Base-by-base conservation (phyloP, 2,888 invertebrate genomes). In the Trissonchulus sp. region DNA sequence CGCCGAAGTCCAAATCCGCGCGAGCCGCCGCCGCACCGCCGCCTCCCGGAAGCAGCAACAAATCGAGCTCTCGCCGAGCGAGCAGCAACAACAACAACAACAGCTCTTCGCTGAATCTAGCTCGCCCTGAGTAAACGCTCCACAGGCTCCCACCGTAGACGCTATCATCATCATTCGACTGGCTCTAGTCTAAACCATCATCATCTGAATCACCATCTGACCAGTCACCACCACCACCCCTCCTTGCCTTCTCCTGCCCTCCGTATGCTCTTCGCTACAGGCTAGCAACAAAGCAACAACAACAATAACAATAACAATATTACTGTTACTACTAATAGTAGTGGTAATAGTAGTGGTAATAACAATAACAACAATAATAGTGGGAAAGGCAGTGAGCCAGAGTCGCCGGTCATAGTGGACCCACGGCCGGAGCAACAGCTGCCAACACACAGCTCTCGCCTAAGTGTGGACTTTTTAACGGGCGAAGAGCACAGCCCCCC, bases 1-100 rank as follows among this genome's bases (percentile, higher is more conserved):
- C 85, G 28, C 84, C 85, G 38, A 84, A 84, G 72, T 78, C 79
- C 74, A 83, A 83, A 75, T 30, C 73, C 8, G 30, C 73, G 8
- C 23, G n/a, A 28, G n/a, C 28, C 15, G 3, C 8, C 15, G 31
- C 73, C 60, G 34, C 33, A 3, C 15, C n/a, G 15, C 3, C 48
- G 2, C n/a, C 73, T 15, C 8, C 48, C 48, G n/a, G n/a, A n/a
- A n/a, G n/a, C n/a, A n/a, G n/a, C n/a, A n/a, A n/a, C n/a, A n/a
- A n/a, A n/a, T n/a, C n/a, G n/a, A n/a, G n/a, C n/a, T n/a, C n/a
- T n/a, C n/a, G n/a, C n/a, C n/a, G n/a, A n/a, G n/a, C n/a, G n/a
- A n/a, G n/a, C n/a, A n/a, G n/a, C n/a, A n/a, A n/a, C n/a, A n/a
- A n/a, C n/a, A n/a, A n/a, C n/a, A n/a, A n/a, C n/a, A n/a, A n/a